Evolutionary conservation across 1,140 invertebrate genomes (phyloP), one percentile per base, ranked within the genome.

Genomic region (Neelides sp.): DNA sequence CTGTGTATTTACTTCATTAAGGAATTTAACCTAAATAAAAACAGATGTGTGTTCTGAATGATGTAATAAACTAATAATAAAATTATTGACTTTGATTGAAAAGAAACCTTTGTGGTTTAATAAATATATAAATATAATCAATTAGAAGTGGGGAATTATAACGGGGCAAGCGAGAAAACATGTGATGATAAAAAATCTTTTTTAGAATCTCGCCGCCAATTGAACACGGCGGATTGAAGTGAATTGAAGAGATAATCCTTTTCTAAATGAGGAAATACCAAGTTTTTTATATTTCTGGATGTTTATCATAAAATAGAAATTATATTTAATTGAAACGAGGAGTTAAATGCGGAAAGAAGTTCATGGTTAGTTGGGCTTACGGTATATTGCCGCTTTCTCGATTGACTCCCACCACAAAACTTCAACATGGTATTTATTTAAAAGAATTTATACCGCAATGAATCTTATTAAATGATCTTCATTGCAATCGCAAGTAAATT

Each of bases 341-440:
- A n/a, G n/a, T n/a, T n/a, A n/a, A n/a, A n/a, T n/a, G n/a, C n/a
- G n/a, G n/a, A n/a, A n/a, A n/a, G n/a, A n/a, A n/a, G n/a, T n/a
- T n/a, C n/a, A 8, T 39, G 15, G 15, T 15, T 39, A 8, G n/a
- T 8, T 15, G 4, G 20, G n/a, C 40, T 54, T 43, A 54, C 52
- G 28, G 48, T 30, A 40, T 54, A 54, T 39, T 54, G 52, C 19
- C 52, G 52, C 24, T 41, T 37, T 32, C 46, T 23, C 4, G 39
- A 49, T 17, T 42, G 28, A 32, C 27, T 36, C 7, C 32, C 46
- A 22, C 45, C 40, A 19, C 52, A 54, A 24, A 54, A 54, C 32
- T 54, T 54, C 12, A 54, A 28, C 52, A 54, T 54, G 8, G 7
- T 36, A 22, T n/a, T 37, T n/a, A 13, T n/a, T 47, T 24, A 20